phyloP scores from a whole-genome alignment of 2,113 vertebrate genomes.

The Neolamprologus kungweensis region DNA sequence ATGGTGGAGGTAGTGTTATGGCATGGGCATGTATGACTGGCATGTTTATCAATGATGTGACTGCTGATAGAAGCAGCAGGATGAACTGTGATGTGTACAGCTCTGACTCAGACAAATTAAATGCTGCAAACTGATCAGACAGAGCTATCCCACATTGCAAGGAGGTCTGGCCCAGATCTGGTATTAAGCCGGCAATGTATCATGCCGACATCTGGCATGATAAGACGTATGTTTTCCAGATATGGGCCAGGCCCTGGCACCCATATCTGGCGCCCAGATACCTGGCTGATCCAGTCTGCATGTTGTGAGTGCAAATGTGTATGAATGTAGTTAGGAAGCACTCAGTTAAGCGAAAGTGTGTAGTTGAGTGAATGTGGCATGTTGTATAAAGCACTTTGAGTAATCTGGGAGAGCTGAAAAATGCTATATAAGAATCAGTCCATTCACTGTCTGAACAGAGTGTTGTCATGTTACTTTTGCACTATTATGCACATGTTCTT shows the following conservation, averaged over 20 bases:
- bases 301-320: neutral
- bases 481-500: neutral
- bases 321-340: neutral
- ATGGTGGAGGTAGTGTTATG: neutral
- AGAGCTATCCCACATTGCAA: neutral
- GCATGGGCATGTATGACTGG: neutral
- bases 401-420: neutral
- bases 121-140: neutral
- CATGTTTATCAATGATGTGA: neutral
- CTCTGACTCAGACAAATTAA: neutral
- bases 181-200: neutral
- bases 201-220: neutral
- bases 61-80: neutral
- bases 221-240: neutral
- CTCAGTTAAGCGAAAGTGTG: neutral
- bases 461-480: neutral
- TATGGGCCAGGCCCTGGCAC: neutral
- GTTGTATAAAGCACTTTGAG: neutral
- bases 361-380: neutral
- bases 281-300: fast-evolving
- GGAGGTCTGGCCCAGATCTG: neutral
- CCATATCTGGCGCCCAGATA: neutral
- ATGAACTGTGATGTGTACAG: neutral
- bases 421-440: neutral
- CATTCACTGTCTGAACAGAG: neutral